Evolutionary conservation across 1,140 invertebrate species (phyloP), one percentile per base, ranked within the genome.

Genomic region (Lasaia peninsularis): DNA sequence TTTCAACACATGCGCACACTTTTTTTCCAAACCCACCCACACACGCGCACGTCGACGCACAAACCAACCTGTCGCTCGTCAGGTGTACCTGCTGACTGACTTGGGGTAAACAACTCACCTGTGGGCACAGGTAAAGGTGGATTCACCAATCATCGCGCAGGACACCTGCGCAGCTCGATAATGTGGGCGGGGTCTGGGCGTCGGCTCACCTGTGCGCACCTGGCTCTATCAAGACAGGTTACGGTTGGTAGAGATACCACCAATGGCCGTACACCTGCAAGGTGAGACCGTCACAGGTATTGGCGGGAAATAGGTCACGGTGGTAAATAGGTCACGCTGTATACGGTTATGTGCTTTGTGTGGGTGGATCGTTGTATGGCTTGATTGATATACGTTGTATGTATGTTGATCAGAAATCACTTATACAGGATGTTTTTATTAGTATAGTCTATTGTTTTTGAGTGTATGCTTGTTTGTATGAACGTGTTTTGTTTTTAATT

Each of bases 141-240:
- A 75, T 66, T 62, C 63, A 60, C 85, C 85, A 88, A 88, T 88
- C 80, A 71, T 63, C 80, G 85, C 85, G 85, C 85, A 88, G 62
- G 65, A 62, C 60, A 81, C 80, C 80, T 87, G 85, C 85, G 85
- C 85, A 88, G 85, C 62, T 87, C 84, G 80, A 87, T 87, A 87
- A 80, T 69, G 60, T 62, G 71, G 81, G 81, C 77, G 84, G 73
- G 78, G 79, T 59, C 37, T 67, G 70, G 70, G 52, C 54, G 69
- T 53, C 37, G 57, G 55, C 48, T 55, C 69, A 86, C 80, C 80
- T 84, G 80, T 73, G 59, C 58, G 67, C 67, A 83, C 80, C 78
- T 83, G 80, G 32, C 28, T 50, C 64, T 63, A 48, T 7, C 11
- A 69, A 69, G 67, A 58, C 57, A 66, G 63, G 66, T 65, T 54